phyloP scores from a whole-genome alignment of 2,797 vertebrate species.

The Anguilla obscura region DNA sequence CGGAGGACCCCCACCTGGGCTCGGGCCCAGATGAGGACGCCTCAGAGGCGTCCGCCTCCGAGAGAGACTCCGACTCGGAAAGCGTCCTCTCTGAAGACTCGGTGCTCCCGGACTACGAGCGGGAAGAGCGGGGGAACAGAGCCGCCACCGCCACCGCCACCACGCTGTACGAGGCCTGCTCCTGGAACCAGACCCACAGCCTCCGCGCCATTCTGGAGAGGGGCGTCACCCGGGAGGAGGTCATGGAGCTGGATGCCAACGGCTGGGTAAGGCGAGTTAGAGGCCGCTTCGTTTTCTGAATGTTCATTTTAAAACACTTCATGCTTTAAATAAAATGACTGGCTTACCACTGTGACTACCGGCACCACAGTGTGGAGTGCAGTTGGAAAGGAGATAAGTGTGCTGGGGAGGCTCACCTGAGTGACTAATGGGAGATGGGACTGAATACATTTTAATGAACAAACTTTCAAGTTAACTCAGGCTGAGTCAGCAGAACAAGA shows the following conservation, averaged over 20 bases:
- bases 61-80: slow-evolving; percentile 58
- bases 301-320: background rate
- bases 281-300: background rate
- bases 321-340: background rate
- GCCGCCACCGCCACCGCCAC: slow-evolving; percentile 27
- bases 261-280: slow-evolving; percentile 72
- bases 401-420: background rate
- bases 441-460: background rate
- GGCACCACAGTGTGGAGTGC: background rate
- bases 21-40: slow-evolving; percentile 53
- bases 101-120: slow-evolving; percentile 64
- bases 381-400: background rate
- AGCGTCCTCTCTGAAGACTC: slow-evolving; percentile 78
- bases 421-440: background rate
- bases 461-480: background rate
- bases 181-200: slow-evolving; percentile 64
- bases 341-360: background rate
- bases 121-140: background rate
- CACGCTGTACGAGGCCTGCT: slow-evolving; percentile 76
- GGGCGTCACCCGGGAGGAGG: slow-evolving; percentile 75
- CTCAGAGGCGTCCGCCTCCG: slow-evolving; percentile 45
- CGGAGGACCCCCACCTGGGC: slow-evolving; percentile 67
- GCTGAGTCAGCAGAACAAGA: background rate
- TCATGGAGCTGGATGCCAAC: slow-evolving; percentile 78
- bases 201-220: slow-evolving; percentile 70